phyloP scores from a whole-genome alignment of 2,113 vertebrate genomes.

The Desmodus rotundus region DNA sequence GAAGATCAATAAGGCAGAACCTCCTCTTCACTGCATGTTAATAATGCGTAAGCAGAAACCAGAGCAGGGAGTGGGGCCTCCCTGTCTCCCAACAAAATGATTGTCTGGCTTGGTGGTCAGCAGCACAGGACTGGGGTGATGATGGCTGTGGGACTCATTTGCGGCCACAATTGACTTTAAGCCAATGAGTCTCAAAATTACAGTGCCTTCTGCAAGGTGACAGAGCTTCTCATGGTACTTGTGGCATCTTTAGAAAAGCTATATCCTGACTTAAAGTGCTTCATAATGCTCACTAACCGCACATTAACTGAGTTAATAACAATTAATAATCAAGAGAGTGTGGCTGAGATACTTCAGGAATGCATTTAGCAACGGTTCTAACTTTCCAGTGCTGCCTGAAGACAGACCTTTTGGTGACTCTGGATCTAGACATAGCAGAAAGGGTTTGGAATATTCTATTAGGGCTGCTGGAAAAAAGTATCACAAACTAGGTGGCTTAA shows the following conservation, averaged over 20 bases:
- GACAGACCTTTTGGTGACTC: neutral
- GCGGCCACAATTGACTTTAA: neutral
- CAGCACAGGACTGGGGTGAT: too few species aligned
- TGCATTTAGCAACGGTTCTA: neutral
- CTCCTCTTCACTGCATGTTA: constrained; percentile 61
- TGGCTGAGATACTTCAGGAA: neutral
- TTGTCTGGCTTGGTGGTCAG: neutral
- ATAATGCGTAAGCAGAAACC: constrained; percentile 44
- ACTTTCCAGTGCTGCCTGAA: neutral
- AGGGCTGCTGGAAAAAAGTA: neutral
- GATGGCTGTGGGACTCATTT: neutral
- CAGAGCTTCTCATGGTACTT: neutral
- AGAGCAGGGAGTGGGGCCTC: fast-evolving
- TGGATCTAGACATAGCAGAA: neutral
- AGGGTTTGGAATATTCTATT: neutral
- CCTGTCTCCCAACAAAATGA: fast-evolving
- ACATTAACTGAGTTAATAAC: neutral
- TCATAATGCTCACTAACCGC: neutral
- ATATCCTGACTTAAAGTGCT: neutral
- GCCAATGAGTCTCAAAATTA: neutral
- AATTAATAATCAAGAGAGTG: neutral
- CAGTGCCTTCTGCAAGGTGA: neutral
- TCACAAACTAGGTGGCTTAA: neutral
- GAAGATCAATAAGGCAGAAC: constrained; percentile 73
- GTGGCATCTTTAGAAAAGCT: neutral